Conservation (phyloP, 1,140 invertebrate species). For the Drosophila pectinifera region DNA sequence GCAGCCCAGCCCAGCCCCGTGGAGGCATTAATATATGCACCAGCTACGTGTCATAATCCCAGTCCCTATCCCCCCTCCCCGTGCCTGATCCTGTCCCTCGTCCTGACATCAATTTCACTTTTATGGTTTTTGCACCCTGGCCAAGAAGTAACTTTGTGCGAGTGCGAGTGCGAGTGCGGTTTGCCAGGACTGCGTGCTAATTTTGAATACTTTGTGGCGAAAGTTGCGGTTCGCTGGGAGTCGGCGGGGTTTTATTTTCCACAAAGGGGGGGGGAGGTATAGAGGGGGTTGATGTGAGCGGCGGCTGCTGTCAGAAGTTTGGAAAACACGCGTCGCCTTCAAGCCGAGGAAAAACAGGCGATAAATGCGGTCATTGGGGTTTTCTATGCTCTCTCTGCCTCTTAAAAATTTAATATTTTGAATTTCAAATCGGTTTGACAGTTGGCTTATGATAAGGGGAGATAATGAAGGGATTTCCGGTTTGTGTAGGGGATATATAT, state of each 20-base stretch:
- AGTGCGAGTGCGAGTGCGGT: conserved; percentile 17
- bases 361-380: conserved; percentile 21
- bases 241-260: conserved; percentile 15
- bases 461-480: too few species aligned
- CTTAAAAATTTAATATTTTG: not conserved
- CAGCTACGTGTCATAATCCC: conserved; percentile 63
- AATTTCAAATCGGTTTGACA: not conserved
- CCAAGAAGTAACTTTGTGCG: conserved; percentile 45
- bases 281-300: conserved; percentile 12
- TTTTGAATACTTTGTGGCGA: conserved; percentile 66
- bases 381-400: not conserved
- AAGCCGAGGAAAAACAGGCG: conserved; percentile 21
- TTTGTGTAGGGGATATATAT: too few species aligned
- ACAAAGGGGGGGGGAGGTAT: not conserved
- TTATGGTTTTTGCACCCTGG: conserved; percentile 43
- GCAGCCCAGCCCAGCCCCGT: not conserved
- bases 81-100: not conserved
- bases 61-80: not conserved
- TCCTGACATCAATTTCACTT: conserved; percentile 50
- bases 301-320: conserved; percentile 47
- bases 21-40: conserved; percentile 60
- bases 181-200: conserved; percentile 51
- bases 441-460: too few species aligned
- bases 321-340: conserved; percentile 39
- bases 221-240: conserved; percentile 17